A percentile compares a stretch with the other conserved stretches of the same genome.
phyloP scores from a whole-genome alignment of 1,140 invertebrate genomes.

The Pissodes strobi region DNA sequence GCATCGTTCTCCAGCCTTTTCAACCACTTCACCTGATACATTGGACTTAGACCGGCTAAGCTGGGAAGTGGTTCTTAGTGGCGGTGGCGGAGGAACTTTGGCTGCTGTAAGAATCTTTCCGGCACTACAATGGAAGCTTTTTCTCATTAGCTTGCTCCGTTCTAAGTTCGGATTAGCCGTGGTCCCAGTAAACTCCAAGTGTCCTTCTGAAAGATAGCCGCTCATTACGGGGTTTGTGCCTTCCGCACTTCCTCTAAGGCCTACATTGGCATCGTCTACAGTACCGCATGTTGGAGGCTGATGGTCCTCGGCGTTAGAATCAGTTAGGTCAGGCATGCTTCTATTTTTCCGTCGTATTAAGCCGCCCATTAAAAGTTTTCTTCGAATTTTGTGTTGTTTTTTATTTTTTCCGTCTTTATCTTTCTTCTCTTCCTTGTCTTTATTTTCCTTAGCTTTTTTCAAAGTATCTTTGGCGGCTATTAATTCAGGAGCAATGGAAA shows the following conservation, averaged over 20 bases:
- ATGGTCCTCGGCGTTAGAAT: conserved; percentile 63
- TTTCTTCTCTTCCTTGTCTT: conserved; percentile 65
- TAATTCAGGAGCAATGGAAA: conserved; percentile 64
- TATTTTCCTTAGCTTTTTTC: conserved; percentile 61
- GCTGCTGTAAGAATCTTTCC: conserved; percentile 77
- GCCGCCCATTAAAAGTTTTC: conserved; percentile 87
- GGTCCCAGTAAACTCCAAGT: conserved; percentile 74
- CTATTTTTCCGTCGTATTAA: conserved; percentile 85
- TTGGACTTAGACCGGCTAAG: conserved; percentile 70
- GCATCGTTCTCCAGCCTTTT: conserved; percentile 60
- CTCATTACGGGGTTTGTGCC: conserved; percentile 62
- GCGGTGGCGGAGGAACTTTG: conserved; percentile 85
- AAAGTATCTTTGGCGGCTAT: conserved; percentile 62
- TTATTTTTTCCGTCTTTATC: conserved; percentile 74
- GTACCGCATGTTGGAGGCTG: conserved; percentile 57
- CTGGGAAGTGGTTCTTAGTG: conserved; percentile 83
- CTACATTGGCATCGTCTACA: conserved; percentile 75
- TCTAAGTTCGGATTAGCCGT: conserved; percentile 80
- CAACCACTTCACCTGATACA: conserved; percentile 62
- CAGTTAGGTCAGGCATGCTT: conserved; percentile 88
- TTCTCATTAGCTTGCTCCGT: conserved; percentile 84
- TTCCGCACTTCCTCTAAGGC: conserved; percentile 59
- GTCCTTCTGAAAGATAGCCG: conserved; percentile 85
- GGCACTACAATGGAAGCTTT: conserved; percentile 84
- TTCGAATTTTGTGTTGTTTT: conserved; percentile 87